Percentiles rank a stretch among this genome's conserved stretches.
These are phyloP conservation scores for Chelonus insularis DNA, from an alignment of 1,140 invertebrate genomes.

Conservation along the genomic window DNA sequence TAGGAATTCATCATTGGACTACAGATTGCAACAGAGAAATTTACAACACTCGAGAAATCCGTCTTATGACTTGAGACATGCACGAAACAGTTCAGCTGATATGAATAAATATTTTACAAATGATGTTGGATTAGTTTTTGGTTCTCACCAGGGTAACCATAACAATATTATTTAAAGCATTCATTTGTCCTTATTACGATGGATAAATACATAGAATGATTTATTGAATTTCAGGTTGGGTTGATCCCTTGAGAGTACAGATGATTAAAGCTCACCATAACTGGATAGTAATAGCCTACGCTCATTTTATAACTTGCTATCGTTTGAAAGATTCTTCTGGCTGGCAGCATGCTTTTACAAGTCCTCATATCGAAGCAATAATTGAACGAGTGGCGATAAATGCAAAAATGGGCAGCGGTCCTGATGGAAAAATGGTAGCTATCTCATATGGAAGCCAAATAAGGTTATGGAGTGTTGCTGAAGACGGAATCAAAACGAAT, in stretches of 20 bases:
- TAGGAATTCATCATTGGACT: conserved; percentile 79
- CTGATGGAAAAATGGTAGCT: conserved; percentile 83
- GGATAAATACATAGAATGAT: too few relatives aligned
- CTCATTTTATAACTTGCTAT: conserved; percentile 94
- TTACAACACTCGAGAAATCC: conserved; percentile 77
- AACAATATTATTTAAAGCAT: too few relatives aligned
- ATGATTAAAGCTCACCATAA: conserved; percentile 97
- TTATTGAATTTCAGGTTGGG: conserved; percentile 71
- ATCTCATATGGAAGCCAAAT: conserved; percentile 86
- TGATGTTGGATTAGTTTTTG: conserved; percentile 71
- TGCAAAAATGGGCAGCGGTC: conserved; percentile 79
- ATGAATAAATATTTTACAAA: conserved; percentile 75
- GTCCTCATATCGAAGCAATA: conserved; percentile 84
- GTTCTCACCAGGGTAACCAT: conserved; percentile 64
- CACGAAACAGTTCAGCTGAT: conserved; percentile 76
- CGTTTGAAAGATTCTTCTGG: conserved; percentile 93
- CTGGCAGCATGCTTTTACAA: conserved; percentile 94
- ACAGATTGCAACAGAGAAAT: conserved; percentile 62
- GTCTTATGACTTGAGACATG: conserved; percentile 80
- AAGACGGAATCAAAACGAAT: conserved; percentile 75
- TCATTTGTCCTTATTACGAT: too few relatives aligned
- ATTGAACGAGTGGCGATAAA: conserved; percentile 94
- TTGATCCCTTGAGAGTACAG: conserved; percentile 84
- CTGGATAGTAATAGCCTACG: conserved; percentile 95
- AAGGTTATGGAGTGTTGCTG: conserved; percentile 86